Conservation (phyloP, 2,888 invertebrate species). For the Ormyrus labotus region DNA sequence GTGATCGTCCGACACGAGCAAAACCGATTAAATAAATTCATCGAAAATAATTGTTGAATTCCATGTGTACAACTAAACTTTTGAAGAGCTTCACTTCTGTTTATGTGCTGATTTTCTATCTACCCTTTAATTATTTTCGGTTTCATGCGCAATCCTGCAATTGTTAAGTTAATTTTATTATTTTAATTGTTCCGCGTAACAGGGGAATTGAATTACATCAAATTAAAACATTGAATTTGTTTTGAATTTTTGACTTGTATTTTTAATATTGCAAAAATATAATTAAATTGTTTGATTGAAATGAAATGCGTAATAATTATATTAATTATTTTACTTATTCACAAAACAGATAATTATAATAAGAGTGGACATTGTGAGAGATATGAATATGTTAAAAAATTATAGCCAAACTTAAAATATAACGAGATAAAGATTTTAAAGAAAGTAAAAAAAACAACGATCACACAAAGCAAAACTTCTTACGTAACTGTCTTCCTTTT, state of each 20-base stretch:
- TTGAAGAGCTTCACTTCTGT: not conserved
- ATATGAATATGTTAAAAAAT: too few species aligned
- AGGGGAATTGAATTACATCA: slow-evolving; percentile 2
- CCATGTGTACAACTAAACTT: not conserved
- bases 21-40: slow-evolving; percentile 31
- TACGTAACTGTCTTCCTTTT: not conserved
- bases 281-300: too few species aligned
- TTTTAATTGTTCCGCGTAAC: not conserved
- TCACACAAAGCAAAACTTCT: too few species aligned
- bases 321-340: too few species aligned
- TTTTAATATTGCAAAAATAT: too few species aligned
- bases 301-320: too few species aligned
- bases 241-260: not conserved
- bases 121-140: not conserved
- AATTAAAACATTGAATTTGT: not conserved
- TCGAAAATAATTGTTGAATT: slow-evolving; percentile 17
- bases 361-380: too few species aligned
- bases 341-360: too few species aligned
- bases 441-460: too few species aligned
- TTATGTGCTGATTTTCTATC: not conserved
- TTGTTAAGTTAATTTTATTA: not conserved
- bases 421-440: too few species aligned
- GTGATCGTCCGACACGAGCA: not conserved
- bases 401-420: too few species aligned
- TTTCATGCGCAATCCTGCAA: not conserved